Evolutionary conservation across 2,888 invertebrate genomes (phyloP).

Genomic region (Ormyrus pomaceus): DNA sequence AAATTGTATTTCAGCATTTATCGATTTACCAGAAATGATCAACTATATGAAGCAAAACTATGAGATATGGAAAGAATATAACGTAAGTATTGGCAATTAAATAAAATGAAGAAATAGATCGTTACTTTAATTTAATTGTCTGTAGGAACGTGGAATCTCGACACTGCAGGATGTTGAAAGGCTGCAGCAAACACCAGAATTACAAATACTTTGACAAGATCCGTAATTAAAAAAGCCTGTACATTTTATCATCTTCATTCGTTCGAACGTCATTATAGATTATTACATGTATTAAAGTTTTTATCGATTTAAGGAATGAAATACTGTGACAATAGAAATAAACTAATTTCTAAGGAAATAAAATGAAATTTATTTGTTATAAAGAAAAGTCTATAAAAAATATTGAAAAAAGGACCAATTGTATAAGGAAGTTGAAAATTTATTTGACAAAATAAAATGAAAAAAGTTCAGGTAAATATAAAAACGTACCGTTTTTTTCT

Average conservation of each 20-base stretch:
- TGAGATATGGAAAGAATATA: conserved; percentile 92
- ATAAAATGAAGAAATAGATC: neutral
- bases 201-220: conserved; percentile 54
- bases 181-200: conserved; percentile 70
- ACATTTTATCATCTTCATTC: conserved; percentile 25
- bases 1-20: conserved; percentile 79
- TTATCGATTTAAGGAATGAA: conserved; percentile 27
- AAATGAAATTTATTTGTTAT: conserved; percentile 6
- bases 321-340: conserved; percentile 12
- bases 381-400: neutral
- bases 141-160: conserved; percentile 82
- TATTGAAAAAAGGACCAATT: neutral
- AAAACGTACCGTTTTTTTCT: conserved; percentile 38
- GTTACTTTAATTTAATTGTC: conserved; percentile 42
- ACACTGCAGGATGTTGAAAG: conserved; percentile 83
- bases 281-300: conserved; percentile 11
- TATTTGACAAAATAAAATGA: neutral
- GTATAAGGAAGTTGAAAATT: neutral
- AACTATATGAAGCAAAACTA: conserved; percentile 90
- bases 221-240: neutral
- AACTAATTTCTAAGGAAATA: conserved; percentile 16
- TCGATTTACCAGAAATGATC: conserved; percentile 94
- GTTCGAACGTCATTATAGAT: conserved; percentile 2
- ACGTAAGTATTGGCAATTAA: conserved; percentile 73
- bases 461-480: conserved; percentile 23